Base-by-base conservation (phyloP, 2,888 invertebrate species). In the Argyresthia goedartella region DNA sequence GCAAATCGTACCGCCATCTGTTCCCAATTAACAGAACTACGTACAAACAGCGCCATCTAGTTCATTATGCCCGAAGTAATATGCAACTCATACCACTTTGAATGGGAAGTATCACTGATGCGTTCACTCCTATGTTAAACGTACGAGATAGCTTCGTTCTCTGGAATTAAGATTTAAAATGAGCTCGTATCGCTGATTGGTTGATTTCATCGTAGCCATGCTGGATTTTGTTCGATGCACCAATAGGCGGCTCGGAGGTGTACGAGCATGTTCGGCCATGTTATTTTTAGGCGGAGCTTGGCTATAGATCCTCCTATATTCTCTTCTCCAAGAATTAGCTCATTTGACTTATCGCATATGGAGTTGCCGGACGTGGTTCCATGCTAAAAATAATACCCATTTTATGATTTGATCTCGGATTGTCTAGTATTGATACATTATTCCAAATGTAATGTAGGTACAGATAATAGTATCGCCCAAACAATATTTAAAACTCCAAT, bases 301-400 rank as follows among this genome's bases (percentile, higher is more conserved):
- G 56, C 53, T 58, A 63, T 67, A 77, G 78, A 69, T 72, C 81
- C 85, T 84, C 85, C 85, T 86, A 85, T 76, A 77, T 81, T 84
- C 85, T 82, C 84, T 81, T 84, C 85, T 82, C 84, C 74, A 76
- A 72, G 79, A 79, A 79, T 82, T 77, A 73, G 77, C 68, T 72
- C 84, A 85, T 84, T 85, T 84, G 75, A 77, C 80, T 81, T 82
- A 85, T 85, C 71, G 74, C 63, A 66, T 71, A 81, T 81, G 82
- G 76, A 73, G 75, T 67, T 73, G 72, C 66, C 70, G 68, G 76
- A 81, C 76, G 79, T 73, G 71, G 25, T 75, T 68, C 50, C 35
- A 44, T 50, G 39, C 43, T 44, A 35, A 44, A 44, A 50, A 44
- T 46, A 25, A 25, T 25, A 2, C 25, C 25, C 25, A 25, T 25